Conservation (phyloP, 2,888 invertebrate species). For the Cantharis nigra region DNA sequence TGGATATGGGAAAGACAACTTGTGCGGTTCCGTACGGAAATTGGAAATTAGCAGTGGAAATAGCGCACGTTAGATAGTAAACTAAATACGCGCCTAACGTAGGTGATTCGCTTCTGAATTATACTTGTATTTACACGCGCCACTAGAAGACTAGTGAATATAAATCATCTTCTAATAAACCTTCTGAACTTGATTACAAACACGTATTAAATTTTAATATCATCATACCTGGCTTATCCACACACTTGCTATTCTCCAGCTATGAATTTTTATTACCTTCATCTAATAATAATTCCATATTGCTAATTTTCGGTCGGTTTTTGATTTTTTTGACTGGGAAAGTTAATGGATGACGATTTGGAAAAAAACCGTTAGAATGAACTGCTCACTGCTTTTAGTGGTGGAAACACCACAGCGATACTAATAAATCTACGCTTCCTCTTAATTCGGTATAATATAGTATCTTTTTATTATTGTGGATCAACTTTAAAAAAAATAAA, state of each 20-base stretch:
- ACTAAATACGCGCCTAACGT: slow-evolving; percentile 20
- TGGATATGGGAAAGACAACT: slow-evolving; percentile 33
- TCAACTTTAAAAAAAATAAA: background rate
- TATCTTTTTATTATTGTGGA: too few species aligned
- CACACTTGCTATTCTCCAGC: background rate
- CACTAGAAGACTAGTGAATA: slow-evolving; percentile 14
- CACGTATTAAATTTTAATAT: slow-evolving; percentile 15
- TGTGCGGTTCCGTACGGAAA: slow-evolving; percentile 38
- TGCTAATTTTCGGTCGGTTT: background rate
- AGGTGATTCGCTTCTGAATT: slow-evolving; percentile 25
- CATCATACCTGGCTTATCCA: background rate
- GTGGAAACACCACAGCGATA: too few species aligned
- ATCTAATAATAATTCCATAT: background rate
- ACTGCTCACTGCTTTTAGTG: too few species aligned
- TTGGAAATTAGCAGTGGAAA: slow-evolving; percentile 36
- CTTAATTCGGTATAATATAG: too few species aligned
- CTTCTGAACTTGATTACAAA: slow-evolving; percentile 11
- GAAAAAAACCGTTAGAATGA: too few species aligned
- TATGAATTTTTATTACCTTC: background rate
- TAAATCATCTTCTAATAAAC: slow-evolving; percentile 19
- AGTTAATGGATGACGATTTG: background rate
- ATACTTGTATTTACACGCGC: slow-evolving; percentile 25
- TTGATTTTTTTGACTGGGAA: background rate
- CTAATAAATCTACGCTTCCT: too few species aligned
- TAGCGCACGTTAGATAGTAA: slow-evolving; percentile 30